A percentile compares a stretch with the other conserved stretches of the same genome.
phyloP scores from a whole-genome alignment of 1,140 invertebrate species.

The Pectinophora gossypiella region DNA sequence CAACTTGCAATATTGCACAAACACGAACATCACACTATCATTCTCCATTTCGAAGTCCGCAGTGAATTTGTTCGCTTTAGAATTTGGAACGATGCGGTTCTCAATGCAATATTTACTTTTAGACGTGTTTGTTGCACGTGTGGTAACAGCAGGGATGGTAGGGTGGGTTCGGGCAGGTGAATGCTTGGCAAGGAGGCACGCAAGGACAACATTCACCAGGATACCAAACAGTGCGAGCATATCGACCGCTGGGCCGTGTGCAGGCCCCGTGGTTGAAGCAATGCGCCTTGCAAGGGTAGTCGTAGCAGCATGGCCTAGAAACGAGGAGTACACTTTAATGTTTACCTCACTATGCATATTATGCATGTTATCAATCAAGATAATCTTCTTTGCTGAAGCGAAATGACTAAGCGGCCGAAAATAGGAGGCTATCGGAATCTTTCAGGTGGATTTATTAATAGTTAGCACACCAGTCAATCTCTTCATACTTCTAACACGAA shows the following conservation, averaged over 20 bases:
- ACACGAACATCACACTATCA: background rate
- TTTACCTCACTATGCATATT: too few relatives aligned
- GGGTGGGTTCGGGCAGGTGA: slow-evolving; percentile 62
- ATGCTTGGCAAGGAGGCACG: slow-evolving; percentile 56
- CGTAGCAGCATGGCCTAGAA: slow-evolving; percentile 61
- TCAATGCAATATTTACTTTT: too few relatives aligned
- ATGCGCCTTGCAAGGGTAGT: slow-evolving; percentile 63
- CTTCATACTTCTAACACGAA: too few relatives aligned
- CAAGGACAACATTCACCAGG: slow-evolving; percentile 56
- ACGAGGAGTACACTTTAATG: too few relatives aligned
- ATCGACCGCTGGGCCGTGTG: slow-evolving; percentile 57
- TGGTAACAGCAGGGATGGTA: slow-evolving; percentile 31
- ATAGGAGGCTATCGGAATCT: too few relatives aligned
- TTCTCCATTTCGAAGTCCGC: background rate
- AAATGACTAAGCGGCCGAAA: too few relatives aligned
- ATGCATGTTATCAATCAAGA: too few relatives aligned
- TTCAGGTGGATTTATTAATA: too few relatives aligned
- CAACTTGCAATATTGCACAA: background rate
- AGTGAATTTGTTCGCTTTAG: too few relatives aligned
- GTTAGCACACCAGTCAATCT: too few relatives aligned
- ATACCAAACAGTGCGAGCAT: slow-evolving; percentile 55
- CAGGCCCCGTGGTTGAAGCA: slow-evolving; percentile 64
- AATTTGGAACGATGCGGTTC: too few relatives aligned
- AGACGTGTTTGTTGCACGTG: slow-evolving; percentile 25
- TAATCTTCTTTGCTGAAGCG: too few relatives aligned